Conservation (phyloP, 1,140 invertebrate genomes). For the Caenorhabditis inopinata region DNA sequence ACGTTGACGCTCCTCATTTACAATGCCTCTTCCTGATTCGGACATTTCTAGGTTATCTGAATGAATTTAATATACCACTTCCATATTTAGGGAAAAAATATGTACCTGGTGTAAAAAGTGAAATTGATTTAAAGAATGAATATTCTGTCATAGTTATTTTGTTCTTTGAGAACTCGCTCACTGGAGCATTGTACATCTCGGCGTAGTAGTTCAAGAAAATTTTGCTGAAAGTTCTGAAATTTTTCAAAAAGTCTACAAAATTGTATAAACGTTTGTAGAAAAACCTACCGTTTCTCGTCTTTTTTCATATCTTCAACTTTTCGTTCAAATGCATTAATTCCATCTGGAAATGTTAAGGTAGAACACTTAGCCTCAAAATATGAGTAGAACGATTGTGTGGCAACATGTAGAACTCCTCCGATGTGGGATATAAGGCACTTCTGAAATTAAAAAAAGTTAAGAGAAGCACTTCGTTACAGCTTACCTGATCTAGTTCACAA, state of each 20-base stretch:
- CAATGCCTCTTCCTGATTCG: neutral
- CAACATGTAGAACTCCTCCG: constrained; percentile 27
- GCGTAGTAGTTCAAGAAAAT: neutral
- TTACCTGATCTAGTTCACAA: constrained; percentile 30
- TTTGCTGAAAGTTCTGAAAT: neutral
- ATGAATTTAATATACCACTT: too few species aligned
- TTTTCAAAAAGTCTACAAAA: too few species aligned
- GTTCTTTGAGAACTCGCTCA: neutral
- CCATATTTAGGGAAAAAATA: neutral
- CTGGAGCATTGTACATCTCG: constrained; percentile 12
- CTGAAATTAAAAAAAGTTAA: neutral
- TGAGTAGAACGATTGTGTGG: constrained; percentile 33
- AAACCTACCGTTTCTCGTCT: neutral
- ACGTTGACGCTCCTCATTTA: neutral
- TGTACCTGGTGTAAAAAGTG: neutral
- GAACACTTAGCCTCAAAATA: constrained; percentile 11
- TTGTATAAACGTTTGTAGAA: too few species aligned
- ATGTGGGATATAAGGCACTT: constrained; percentile 32
- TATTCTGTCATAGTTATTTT: constrained; percentile 8
- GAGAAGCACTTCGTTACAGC: neutral
- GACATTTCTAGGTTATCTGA: constrained; percentile 16
- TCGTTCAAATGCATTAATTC: constrained; percentile 14
- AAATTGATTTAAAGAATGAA: neutral
- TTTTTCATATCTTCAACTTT: neutral
- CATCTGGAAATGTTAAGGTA: constrained; percentile 18